A percentile compares a stretch with the other conserved stretches of the same genome.
Conservation (phyloP, 2,113 vertebrate genomes). For the Indicator maculatus region DNA sequence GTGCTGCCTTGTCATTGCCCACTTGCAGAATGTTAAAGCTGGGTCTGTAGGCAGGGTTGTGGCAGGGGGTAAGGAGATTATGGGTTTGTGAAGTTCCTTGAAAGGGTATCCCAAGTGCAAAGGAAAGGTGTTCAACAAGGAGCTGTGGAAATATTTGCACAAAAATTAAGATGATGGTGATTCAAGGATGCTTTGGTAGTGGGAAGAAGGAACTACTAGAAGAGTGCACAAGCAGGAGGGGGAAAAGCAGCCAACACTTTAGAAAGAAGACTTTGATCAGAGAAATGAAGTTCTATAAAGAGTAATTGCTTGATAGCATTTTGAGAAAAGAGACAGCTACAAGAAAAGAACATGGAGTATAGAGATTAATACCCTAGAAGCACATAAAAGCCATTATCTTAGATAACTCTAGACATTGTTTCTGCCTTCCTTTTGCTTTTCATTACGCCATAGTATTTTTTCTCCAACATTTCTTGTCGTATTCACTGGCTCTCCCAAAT, state of each 20-base stretch:
- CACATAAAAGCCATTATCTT: not conserved
- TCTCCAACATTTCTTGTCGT: not conserved
- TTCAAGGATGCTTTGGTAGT: not conserved
- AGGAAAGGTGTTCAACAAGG: not conserved
- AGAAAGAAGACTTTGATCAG: not conserved
- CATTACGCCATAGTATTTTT: not conserved
- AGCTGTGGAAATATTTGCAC: not conserved
- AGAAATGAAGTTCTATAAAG: not conserved
- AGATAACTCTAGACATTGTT: not conserved
- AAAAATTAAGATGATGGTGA: not conserved
- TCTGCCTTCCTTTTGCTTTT: not conserved
- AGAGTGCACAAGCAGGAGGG: not conserved
- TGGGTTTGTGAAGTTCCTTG: not conserved
- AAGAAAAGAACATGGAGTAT: not conserved
- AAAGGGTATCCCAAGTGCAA: not conserved
- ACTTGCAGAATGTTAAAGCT: not conserved
- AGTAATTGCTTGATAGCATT: not conserved
- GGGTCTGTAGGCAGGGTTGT: not conserved
- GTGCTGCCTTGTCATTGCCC: not conserved
- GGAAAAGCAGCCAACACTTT: not conserved
- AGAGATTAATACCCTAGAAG: not conserved
- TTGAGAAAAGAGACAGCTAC: not conserved
- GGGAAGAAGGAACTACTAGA: not conserved
- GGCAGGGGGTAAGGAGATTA: rapidly evolving
- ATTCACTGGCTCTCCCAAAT: not conserved